Evolutionary conservation across 2,113 vertebrate genomes (phyloP).

Genomic region (Planiliza haematocheilus): DNA sequence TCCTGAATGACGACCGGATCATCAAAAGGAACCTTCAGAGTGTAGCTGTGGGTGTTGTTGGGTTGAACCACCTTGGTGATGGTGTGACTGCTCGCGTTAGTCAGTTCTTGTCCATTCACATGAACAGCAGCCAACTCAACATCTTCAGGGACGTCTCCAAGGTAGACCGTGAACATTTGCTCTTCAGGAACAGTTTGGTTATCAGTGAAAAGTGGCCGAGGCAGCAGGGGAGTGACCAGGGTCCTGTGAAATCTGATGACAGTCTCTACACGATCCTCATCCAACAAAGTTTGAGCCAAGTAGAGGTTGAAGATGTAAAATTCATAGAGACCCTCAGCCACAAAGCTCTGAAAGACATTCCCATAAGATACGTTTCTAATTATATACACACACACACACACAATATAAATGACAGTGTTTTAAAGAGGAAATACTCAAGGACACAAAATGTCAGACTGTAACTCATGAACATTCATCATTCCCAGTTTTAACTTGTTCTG

Average conservation of each 20-base stretch:
- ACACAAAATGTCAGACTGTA: too few relatives aligned
- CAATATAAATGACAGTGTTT: too few relatives aligned
- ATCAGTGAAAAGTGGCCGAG: not conserved
- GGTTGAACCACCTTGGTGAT: slow-evolving; percentile 33
- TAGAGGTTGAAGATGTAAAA: slow-evolving; percentile 62
- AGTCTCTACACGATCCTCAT: slow-evolving; percentile 30
- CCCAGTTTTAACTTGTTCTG: not conserved
- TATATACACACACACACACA: too few relatives aligned
- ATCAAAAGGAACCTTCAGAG: slow-evolving; percentile 67
- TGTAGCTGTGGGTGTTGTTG: slow-evolving; percentile 61
- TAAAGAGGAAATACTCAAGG: too few relatives aligned
- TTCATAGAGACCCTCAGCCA: slow-evolving; percentile 47
- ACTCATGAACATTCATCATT: too few relatives aligned
- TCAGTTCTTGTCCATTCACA: slow-evolving; percentile 54
- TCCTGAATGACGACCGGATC: slow-evolving; percentile 44
- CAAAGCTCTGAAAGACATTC: slow-evolving; percentile 61
- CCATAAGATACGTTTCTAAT: too few relatives aligned
- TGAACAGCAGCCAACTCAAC: slow-evolving; percentile 47
- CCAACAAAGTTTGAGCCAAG: slow-evolving; percentile 62
- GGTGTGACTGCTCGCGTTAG: not conserved
- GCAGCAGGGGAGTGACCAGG: slow-evolving; percentile 59
- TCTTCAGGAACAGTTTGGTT: slow-evolving; percentile 57
- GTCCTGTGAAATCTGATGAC: slow-evolving; percentile 40
- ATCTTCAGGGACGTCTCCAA: slow-evolving; percentile 71
- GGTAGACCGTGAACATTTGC: slow-evolving; percentile 53